A percentile compares a stretch with the other conserved stretches of the same genome.
phyloP scores from a whole-genome alignment of 2,797 vertebrate species.

The Etheostoma nigrum region DNA sequence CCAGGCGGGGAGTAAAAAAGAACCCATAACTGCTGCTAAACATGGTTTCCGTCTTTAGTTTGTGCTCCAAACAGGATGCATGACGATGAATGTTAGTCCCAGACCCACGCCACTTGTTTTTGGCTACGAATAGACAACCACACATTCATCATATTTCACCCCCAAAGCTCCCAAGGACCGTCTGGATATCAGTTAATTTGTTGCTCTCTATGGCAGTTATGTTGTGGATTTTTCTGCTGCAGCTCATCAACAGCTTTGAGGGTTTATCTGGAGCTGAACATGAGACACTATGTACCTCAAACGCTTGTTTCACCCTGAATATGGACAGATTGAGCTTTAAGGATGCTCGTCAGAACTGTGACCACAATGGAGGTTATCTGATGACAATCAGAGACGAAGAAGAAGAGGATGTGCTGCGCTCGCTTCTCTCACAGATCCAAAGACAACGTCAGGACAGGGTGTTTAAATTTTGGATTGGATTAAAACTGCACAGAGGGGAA shows the following conservation, averaged over 20 bases:
- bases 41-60: conserved; percentile 77
- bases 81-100: conserved; percentile 53
- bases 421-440: conserved; percentile 53
- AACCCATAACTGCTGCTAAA: conserved; percentile 44
- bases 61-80: conserved; percentile 79
- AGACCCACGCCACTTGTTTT: conserved; percentile 46
- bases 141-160: conserved; percentile 34
- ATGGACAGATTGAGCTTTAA: conserved; percentile 54
- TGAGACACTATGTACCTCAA: conserved; percentile 68
- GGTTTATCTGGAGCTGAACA: conserved; percentile 32
- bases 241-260: conserved; percentile 44
- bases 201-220: conserved; percentile 50
- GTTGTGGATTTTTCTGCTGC: conserved; percentile 70
- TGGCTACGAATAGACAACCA: conserved; percentile 44
- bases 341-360: conserved; percentile 63
- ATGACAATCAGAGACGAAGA: conserved; percentile 70
- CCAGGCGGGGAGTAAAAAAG: conserved; percentile 58
- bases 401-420: conserved; percentile 67
- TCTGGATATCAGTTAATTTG: conserved; percentile 21
- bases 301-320: conserved; percentile 79
- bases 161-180: conserved; percentile 12
- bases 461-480: conserved; percentile 79
- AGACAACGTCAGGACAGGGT: not conserved
- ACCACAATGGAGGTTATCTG: conserved; percentile 78
- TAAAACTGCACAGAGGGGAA: conserved; percentile 62